Conservation (phyloP, 2,888 invertebrate genomes). For the Sericinus montela region DNA sequence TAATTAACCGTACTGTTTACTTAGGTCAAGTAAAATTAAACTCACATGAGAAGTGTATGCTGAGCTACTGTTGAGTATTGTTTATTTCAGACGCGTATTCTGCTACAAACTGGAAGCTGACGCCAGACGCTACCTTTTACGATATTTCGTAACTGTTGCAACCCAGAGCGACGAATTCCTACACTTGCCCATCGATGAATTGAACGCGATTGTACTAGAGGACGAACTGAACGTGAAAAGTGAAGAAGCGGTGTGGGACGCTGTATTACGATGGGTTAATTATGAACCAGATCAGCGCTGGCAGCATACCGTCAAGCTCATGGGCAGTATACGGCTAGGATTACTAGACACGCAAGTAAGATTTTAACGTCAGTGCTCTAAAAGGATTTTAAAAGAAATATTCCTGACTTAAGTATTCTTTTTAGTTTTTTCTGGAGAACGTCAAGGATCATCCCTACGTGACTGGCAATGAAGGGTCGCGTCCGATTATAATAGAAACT, state of each 20-base stretch:
- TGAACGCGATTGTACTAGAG: conserved; percentile 87
- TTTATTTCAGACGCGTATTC: conserved; percentile 82
- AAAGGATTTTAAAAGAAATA: no score
- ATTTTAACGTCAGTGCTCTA: no score
- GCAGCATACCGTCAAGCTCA: conserved; percentile 86
- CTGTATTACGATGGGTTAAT: conserved; percentile 92
- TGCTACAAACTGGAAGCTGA: conserved; percentile 85
- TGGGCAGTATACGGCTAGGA: conserved; percentile 89
- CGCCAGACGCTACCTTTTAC: conserved; percentile 85
- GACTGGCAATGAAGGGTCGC: conserved; percentile 88
- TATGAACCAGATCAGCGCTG: conserved; percentile 85
- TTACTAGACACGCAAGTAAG: conserved; percentile 87
- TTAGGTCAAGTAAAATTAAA: no score
- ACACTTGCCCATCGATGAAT: conserved; percentile 84
- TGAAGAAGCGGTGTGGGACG: conserved; percentile 93
- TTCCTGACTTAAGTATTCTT: conserved; percentile 11
- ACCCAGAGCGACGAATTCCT: conserved; percentile 87
- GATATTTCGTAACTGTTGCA: conserved; percentile 87
- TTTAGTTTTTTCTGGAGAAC: conserved; percentile 93
- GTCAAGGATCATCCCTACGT: conserved; percentile 94
- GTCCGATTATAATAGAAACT: conserved; percentile 94
- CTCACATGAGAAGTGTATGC: no score
- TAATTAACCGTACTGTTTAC: no score
- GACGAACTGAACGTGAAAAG: conserved; percentile 93
- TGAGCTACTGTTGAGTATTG: neutral